Base-by-base conservation (phyloP, 1,140 invertebrate genomes). In the Globodera ellingtonae region DNA sequence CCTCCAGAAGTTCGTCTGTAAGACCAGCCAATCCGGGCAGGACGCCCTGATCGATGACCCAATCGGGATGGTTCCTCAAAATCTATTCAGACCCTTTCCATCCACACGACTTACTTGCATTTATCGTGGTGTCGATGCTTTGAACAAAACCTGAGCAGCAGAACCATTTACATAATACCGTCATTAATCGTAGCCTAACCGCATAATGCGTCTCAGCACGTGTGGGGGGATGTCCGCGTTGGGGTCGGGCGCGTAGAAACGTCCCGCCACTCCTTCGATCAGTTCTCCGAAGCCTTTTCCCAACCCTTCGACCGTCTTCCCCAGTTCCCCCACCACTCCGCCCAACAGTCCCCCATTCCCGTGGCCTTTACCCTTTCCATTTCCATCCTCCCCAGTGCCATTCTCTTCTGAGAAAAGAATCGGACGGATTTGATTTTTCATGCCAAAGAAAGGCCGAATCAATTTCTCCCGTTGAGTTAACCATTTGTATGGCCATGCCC, bases 191-290 rank as follows among this genome's bases (percentile, higher is more conserved):
- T 18, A 4, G 47, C 15, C 10, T 3, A 24, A 76, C 52, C 83
- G 78, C 74, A 81, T 76, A 24, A 83, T 76, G 46, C 79, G 66
- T 62, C 82, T 72, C 8, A 65, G 72, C 13, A 72, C 77, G 47
- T 80, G 81, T 46, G 83, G 83, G 13, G 83, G 79, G 79, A 80
- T 75, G 6, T 44, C 24, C 18, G 72, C 72, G 21, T 81, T 52
- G 4, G 70, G 75, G 48, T 72, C 44, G 35, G 80, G 80, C 47
- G 83, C 79, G 62, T 76, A 74, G 66, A 76, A 80, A 46, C n/a
- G 47, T 13, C 52, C 47, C 59, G 78, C 79, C 46, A 81, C 70
- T 47, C 80, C 80, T 13, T 81, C 47, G 44, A 79, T 79, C 21
- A 76, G 6, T 5, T 76, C 56, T 67, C 18, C 65, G 67, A 35